Base-by-base conservation (phyloP, 2,113 vertebrate genomes). In the Coryphaenoides rupestris region DNA sequence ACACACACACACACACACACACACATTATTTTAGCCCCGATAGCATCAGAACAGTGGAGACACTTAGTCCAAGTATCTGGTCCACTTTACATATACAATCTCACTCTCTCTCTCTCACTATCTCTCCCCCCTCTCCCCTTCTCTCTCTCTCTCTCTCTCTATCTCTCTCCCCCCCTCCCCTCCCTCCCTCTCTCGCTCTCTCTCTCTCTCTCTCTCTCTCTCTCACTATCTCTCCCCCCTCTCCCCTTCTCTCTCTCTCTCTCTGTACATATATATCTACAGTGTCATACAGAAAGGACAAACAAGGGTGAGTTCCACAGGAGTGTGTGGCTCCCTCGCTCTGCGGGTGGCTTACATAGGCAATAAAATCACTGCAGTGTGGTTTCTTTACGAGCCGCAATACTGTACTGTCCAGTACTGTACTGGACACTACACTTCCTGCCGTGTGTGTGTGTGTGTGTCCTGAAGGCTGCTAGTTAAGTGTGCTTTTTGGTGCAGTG, bases 21-120 rank as follows among this genome's bases (percentile, higher is more conserved):
- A 68, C 58, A 68, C 69, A 87, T 87, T 83, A 80, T 77, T 79
- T 69, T 73, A 70, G 66, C 14, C 56, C 40, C 67, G 77, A 87
- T 81, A 82, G 58, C 67, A 77, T 84, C 82, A 67, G 19, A 68
- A 63, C 63, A 60, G 57, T 57, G 62, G 60, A 72, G 65, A 62
- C 50, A 59, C 57, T 46, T 47, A 26, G n/a, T 17, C 26, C 55
- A 77, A 64, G 14, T 68, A 60, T 69, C 28, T 65, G 70, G 68
- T 66, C 61, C 57, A 21, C 19, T 55, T 7, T 55, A 13, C 12
- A 22, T 40, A 40, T 7, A 40, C 33, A 40, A 7, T 40, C 33
- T 40, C 33, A 12, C 33, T 40, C 2, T 33, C 28, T 33, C 5
- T 33, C 28, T 33, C 5, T 28, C 3, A 4, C 9, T 40, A 40